Conservation (phyloP, 1,140 invertebrate genomes). For the Homarus americanus region DNA sequence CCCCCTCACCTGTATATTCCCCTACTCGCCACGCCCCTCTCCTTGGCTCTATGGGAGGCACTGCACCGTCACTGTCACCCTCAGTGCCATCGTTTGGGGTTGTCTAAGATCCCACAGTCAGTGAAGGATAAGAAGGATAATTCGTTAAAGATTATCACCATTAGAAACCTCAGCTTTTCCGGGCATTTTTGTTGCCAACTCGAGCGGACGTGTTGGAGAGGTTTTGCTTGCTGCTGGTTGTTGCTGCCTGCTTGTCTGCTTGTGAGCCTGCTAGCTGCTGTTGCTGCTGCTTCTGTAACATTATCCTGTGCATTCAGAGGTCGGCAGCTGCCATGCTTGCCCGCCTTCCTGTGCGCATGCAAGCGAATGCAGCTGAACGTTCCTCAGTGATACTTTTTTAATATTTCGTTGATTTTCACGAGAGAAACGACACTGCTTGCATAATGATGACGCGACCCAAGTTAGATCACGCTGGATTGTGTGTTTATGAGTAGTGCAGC, state of each 20-base stretch:
- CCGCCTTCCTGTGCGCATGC: slow-evolving; percentile 50
- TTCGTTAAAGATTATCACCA: background rate
- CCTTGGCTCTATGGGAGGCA: background rate
- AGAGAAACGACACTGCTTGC: background rate
- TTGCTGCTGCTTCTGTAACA: slow-evolving; percentile 45
- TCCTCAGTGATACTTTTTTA: slow-evolving; percentile 7
- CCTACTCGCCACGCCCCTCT: background rate
- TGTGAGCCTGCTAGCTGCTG: slow-evolving; percentile 22
- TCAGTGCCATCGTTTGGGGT: background rate
- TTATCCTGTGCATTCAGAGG: slow-evolving; percentile 45
- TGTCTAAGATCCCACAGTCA: background rate
- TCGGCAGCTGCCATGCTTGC: slow-evolving; percentile 46
- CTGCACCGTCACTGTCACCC: background rate
- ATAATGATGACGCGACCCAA: background rate
- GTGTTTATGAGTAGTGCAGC: background rate
- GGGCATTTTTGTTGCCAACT: slow-evolving; percentile 59
- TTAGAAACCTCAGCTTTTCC: slow-evolving; percentile 44
- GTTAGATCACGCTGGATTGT: background rate
- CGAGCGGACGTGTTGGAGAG: background rate
- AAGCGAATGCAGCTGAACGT: slow-evolving; percentile 60
- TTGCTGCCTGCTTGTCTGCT: slow-evolving; percentile 17
- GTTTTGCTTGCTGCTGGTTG: slow-evolving; percentile 24
- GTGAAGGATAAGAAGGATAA: background rate
- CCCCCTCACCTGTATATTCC: background rate
- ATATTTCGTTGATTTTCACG: background rate